Base-by-base conservation (phyloP, 2,888 invertebrate genomes). In the Leptodirus hochenwartii region DNA sequence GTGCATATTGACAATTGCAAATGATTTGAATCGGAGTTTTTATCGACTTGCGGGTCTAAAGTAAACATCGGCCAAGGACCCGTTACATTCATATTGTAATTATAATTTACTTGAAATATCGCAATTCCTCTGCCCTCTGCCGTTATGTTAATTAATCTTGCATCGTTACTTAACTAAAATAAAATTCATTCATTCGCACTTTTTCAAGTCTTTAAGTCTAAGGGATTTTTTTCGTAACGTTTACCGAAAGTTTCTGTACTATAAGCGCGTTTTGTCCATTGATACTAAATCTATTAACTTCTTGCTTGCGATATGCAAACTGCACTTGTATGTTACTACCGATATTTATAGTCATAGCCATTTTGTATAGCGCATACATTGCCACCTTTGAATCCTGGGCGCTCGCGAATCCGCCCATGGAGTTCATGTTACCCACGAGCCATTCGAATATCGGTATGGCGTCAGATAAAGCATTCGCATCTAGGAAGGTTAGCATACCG, bases 21-120 rank as follows among this genome's bases (percentile, higher is more conserved):
- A 39, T 79, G 72, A 47, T 79, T 66, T 22, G 66, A 64, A 37
- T 77, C 74, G 2, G 82, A 78, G 38, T 76, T 75, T 42, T 74
- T 73, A 51, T 84, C 84, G 3, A 88, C 77, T 44, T 80, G 72
- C 2, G 88, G 84, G 54, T 84, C 85, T 2, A 90, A 61, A 26
- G 72, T 77, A 54, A 85, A 90, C 38, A 82, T 61, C 3, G 90
- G 87, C 69, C 80, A 81, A 17, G 81, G 76, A 15, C 79, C 84
- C 9, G 85, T 85, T 3, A 84, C 82, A 47, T 84, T 82, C 34
- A 85, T 66, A 52, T 80, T 78, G 47, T 82, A 88, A 25, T 67
- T 66, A 40, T 82, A 85, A 1, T 77, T 68, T 12, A 91, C 66
- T 43, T 81, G 77, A 25, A 80, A 64, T 33, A 84, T 54, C 1